A percentile compares a stretch with the other conserved stretches of the same genome.
phyloP scores from a whole-genome alignment of 2,888 invertebrate species.

The Hirtodrosophila cameraria region DNA sequence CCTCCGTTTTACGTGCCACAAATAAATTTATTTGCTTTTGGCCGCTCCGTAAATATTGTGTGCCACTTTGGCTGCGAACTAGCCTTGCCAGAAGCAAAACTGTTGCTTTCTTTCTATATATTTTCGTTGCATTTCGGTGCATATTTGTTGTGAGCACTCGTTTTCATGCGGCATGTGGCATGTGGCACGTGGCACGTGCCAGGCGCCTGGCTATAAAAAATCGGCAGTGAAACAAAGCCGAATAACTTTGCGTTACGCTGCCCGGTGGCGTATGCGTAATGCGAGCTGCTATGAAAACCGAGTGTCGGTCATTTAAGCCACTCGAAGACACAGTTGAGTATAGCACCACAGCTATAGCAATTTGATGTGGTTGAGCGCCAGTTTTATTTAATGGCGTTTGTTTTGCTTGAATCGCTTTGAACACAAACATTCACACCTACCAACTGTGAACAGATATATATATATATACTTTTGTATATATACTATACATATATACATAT shows the following conservation, averaged over 20 bases:
- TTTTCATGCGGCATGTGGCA: slow-evolving; percentile 29
- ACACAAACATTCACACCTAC: slow-evolving; percentile 46
- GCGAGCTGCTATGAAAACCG: slow-evolving; percentile 18
- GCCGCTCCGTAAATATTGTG: slow-evolving; percentile 12
- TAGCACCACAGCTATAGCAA: slow-evolving; percentile 27
- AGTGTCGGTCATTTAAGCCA: slow-evolving; percentile 45
- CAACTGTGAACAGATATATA: slow-evolving; percentile 26
- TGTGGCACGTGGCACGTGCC: slow-evolving; percentile 32
- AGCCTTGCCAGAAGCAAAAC: slow-evolving; percentile 21
- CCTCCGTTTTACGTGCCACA: slow-evolving; percentile 57
- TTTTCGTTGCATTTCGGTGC: slow-evolving; percentile 39
- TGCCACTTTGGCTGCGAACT: slow-evolving; percentile 5
- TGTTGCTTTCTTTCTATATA: slow-evolving; percentile 36
- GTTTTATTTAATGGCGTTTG: slow-evolving; percentile 55
- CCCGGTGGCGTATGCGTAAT: slow-evolving; percentile 53
- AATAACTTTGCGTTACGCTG: slow-evolving; percentile 35
- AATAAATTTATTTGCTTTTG: slow-evolving; percentile 40
- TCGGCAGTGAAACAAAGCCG: slow-evolving; percentile 28
- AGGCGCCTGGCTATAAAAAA: slow-evolving; percentile 27
- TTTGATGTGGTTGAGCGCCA: slow-evolving; percentile 47
- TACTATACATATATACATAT: not conserved
- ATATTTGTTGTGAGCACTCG: slow-evolving; percentile 22
- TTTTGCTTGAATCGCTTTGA: slow-evolving; percentile 37
- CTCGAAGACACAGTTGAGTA: slow-evolving; percentile 36
- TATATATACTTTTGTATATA: not conserved